Evolutionary conservation across 2,797 vertebrate species (phyloP).

Genomic region (Phrynocephalus forsythii): DNA sequence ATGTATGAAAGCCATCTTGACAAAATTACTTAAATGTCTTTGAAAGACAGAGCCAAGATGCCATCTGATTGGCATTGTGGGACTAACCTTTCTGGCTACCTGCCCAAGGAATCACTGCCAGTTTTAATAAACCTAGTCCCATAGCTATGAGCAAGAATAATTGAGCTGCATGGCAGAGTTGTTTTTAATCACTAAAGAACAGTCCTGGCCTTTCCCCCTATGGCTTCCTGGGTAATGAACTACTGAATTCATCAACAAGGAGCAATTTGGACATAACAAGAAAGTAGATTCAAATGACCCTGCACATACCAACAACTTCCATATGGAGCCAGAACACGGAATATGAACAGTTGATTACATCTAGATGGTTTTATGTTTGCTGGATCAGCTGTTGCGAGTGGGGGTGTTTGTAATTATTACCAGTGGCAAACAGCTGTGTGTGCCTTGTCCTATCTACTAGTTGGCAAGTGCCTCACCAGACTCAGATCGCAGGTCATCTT

Average conservation of each 20-base stretch:
- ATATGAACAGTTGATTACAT: neutral
- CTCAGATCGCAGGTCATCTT: too few species aligned
- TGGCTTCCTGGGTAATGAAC: conserved; percentile 39
- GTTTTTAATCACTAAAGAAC: conserved; percentile 53
- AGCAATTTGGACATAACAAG: neutral
- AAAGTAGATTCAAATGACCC: neutral
- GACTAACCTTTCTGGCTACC: conserved; percentile 63
- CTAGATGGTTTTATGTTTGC: neutral
- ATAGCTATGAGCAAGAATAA: conserved; percentile 47
- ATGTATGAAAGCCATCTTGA: conserved; percentile 45
- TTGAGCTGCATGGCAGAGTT: conserved; percentile 56
- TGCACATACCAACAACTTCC: neutral
- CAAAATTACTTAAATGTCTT: conserved; percentile 50
- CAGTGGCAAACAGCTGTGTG: too few species aligned
- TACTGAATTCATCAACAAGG: conserved; percentile 12
- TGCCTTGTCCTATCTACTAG: too few species aligned
- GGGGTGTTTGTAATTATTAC: neutral
- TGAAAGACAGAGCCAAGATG: conserved; percentile 47
- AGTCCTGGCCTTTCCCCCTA: conserved; percentile 35
- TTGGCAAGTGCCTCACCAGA: too few species aligned
- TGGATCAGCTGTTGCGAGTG: neutral
- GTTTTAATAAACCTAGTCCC: conserved; percentile 63
- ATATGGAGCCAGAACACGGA: neutral
- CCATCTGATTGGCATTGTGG: conserved; percentile 38
- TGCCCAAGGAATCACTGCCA: conserved; percentile 58